These are phyloP conservation scores for Atractosteus spatula DNA, from an alignment of 2,113 vertebrate genomes.

Conservation along the genomic window DNA sequence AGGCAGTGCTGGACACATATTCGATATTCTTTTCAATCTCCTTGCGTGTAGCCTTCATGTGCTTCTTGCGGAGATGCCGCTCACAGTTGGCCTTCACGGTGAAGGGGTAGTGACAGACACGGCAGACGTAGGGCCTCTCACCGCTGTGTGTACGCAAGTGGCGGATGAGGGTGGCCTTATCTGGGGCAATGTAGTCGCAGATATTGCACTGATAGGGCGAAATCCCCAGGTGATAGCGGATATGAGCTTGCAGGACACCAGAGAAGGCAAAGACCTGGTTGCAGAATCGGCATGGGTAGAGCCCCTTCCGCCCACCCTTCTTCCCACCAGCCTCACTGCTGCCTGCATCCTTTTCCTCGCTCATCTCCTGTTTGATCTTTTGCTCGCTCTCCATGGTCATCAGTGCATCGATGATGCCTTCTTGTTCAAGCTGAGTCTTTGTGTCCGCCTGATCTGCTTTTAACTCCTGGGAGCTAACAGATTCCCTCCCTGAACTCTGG, in stretches of 20 bases:
- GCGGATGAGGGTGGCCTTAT: slow-evolving; percentile 92
- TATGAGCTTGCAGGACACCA: slow-evolving; percentile 85
- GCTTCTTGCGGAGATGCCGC: slow-evolving; percentile 94
- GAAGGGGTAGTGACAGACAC: slow-evolving; percentile 96
- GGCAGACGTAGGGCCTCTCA: slow-evolving; percentile 92
- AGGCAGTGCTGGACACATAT: slow-evolving; percentile 76
- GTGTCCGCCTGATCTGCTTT: slow-evolving; percentile 60
- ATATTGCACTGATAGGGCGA: slow-evolving; percentile 94
- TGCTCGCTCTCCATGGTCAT: slow-evolving; percentile 69
- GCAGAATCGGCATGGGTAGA: slow-evolving; percentile 90
- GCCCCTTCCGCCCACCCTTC: slow-evolving; percentile 73
- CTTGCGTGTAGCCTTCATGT: slow-evolving; percentile 88
- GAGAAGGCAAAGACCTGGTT: slow-evolving; percentile 89
- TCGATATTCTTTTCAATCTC: slow-evolving; percentile 98
- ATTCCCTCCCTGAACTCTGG: slow-evolving; percentile 33
- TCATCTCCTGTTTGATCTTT: slow-evolving; percentile 81
- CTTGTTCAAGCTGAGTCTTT: slow-evolving; percentile 73
- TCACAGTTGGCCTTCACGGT: slow-evolving; percentile 98
- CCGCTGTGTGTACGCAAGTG: slow-evolving; percentile 94
- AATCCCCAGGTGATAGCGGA: slow-evolving; percentile 89
- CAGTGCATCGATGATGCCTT: slow-evolving; percentile 74
- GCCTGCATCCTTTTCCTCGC: slow-evolving; percentile 65
- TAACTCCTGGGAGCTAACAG: slow-evolving; percentile 35
- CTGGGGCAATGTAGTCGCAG: slow-evolving; percentile 91
- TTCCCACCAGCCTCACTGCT: slow-evolving; percentile 40